These are phyloP conservation scores for Etheostoma nigrum DNA, from an alignment of 2,797 vertebrate species.

Conservation along the genomic window DNA sequence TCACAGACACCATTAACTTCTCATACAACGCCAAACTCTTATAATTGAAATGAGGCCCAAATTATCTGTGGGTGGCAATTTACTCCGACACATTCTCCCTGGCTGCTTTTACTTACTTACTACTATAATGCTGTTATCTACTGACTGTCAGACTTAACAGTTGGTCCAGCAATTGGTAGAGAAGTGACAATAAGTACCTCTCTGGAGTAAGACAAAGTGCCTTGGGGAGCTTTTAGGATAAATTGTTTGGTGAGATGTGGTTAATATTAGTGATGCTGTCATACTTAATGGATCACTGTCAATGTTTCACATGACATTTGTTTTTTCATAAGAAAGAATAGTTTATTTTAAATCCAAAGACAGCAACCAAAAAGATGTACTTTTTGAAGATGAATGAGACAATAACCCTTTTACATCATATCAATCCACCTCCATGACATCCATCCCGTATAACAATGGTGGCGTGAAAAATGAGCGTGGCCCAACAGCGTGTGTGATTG, in stretches of 20 bases:
- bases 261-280: conserved; percentile 43
- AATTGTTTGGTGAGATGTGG: conserved; percentile 50
- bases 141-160: conserved; percentile 55
- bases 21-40: conserved; percentile 35
- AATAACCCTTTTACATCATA: conserved; percentile 43
- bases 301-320: conserved; percentile 21
- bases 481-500: conserved; percentile 70
- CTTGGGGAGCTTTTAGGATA: conserved; percentile 42
- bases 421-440: conserved; percentile 59
- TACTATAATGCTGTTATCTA: conserved; percentile 50
- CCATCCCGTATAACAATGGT: conserved; percentile 59
- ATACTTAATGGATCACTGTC: conserved; percentile 35
- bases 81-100: conserved; percentile 33
- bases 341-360: conserved; percentile 35
- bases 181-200: conserved; percentile 45
- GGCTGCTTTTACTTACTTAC: neutral
- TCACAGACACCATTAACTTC: conserved; percentile 57
- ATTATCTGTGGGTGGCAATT: conserved; percentile 48
- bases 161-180: conserved; percentile 39
- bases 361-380: conserved; percentile 6
- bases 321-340: too few species aligned
- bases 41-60: conserved; percentile 62
- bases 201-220: conserved; percentile 47
- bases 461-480: conserved; percentile 60
- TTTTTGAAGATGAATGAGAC: conserved; percentile 39